Evolutionary conservation across 2,888 invertebrate genomes (phyloP), one percentile per base, ranked within the genome.

Genomic region (Eutolmus rufibarbis): DNA sequence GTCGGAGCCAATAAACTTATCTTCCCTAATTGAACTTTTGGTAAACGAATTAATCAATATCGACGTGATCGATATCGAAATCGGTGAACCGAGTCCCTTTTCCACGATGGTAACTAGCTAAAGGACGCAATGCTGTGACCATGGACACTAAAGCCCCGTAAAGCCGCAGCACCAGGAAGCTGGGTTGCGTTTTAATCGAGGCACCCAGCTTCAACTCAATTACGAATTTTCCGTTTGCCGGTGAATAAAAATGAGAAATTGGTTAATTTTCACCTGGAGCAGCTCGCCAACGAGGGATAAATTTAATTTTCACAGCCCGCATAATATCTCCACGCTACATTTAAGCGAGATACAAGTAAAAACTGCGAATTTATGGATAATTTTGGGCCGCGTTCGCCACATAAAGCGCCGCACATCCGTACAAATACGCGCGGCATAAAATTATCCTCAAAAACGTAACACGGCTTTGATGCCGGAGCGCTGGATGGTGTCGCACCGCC

Each of bases 361-460:
- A 85, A 74, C 74, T 85, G 85, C 74, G 85, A 85, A 85, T 85
- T 85, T 85, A 85, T 85, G 85, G 85, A 85, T 85, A 85, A 85
- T 85, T 85, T 28, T 28, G 74, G 40, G 40, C 74, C 46, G 28
- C 74, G 46, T 85, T 74, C 34, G 85, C 74, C 85, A 85, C 46
- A 85, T 85, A 85, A 85, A 85, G 74, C 46, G 85, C 31, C 74
- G 85, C 43, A 85, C 74, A 85, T 40, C 85, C 85, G 74, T 74
- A 74, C 85, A 85, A 74, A 85, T 74, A 74, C 85, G 85, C 85
- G 31, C 85, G 74, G 40, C 85, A 85, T 85, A 85, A 85, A 74
- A 85, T 85, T 85, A 85, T 74, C 46, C 85, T 66, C 57, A 46
- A 66, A 84, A 66, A 66, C 66, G 82, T 37, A 84, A 37, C 66